Conservation (phyloP, 2,113 vertebrate genomes). For the Terrapene triunguis region DNA sequence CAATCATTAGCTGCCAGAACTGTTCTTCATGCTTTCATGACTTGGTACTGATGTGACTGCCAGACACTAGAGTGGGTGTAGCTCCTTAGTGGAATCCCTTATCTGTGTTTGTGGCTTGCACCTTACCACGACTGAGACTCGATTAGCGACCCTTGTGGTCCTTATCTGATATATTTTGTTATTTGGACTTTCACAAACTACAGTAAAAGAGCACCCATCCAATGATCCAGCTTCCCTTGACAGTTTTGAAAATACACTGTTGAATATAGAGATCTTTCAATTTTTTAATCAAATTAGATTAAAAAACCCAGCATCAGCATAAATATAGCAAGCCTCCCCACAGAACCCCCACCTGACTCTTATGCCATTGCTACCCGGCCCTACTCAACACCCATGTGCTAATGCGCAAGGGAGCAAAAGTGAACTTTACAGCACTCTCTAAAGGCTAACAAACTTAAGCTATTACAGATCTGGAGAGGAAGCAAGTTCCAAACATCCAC, state of each 20-base stretch:
- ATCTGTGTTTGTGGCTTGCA: not conserved
- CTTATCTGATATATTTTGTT: not conserved
- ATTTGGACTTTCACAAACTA: not conserved
- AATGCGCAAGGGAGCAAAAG: not conserved
- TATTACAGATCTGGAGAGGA: not conserved
- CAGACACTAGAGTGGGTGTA: not conserved
- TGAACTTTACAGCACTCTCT: not conserved
- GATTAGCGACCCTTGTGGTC: not conserved
- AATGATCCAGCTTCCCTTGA: conserved; percentile 25
- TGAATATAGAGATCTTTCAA: conserved; percentile 64
- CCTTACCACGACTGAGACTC: not conserved
- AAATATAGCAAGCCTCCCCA: not conserved
- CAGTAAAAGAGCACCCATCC: not conserved
- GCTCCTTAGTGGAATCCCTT: not conserved
- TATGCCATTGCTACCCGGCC: not conserved
- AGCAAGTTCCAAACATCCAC: not conserved
- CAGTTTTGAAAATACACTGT: conserved; percentile 51
- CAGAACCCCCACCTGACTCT: not conserved
- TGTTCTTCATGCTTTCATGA: not conserved
- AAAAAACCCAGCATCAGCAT: not conserved
- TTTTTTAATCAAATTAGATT: conserved; percentile 45
- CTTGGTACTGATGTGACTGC: not conserved
- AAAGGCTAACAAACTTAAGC: not conserved
- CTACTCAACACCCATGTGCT: not conserved
- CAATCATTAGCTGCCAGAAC: not conserved